Base-by-base conservation (phyloP, 2,113 vertebrate genomes). In the Hemicordylus capensis region DNA sequence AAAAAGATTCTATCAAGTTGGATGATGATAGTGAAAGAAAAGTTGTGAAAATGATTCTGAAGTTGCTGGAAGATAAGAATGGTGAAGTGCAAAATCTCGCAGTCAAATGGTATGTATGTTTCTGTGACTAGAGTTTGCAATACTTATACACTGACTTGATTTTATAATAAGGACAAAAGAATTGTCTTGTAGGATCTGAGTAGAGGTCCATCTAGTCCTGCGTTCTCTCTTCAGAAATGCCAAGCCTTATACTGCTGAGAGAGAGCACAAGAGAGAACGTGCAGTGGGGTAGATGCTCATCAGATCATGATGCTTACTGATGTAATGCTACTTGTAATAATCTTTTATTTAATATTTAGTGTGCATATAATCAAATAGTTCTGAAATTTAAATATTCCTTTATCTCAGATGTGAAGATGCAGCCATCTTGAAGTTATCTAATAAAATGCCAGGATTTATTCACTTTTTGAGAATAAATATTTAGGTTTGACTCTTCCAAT, bases 41-140 rank as follows among this genome's bases (percentile, higher is more conserved):
- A 93, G 98, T 99, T 90, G 99, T 99, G 87, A 98, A 99, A 96
- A 99, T 99, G 99, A 99, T 99, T 92, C 97, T 99, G 86, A 99
- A 99, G 89, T 96, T 99, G 91, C 85, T 99, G 89, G 98, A 99
- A 95, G 98, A 99, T 95, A 99, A 99, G 93, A 99, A 99, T 58
- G 98, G 98, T 91, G 98, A 99, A 89, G 98, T 99, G 90, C 98
- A 99, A 93, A 99, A 99, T 90, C 95, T 99, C 91, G 99, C 99
- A 51, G 99, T 99, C 69, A 99, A 99, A 97, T 99, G 98, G 99
- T 99, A 95, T 88, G 96, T 94, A 81, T 64, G 20, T 90, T 86
- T 85, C 12, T 84, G 61, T 8, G 46, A 6, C 48, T n/a, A 77
- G 39, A 26, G 59, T 73, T 78, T 58, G 37, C 4, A 19, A 46